Evolutionary conservation across 2,797 vertebrate species (phyloP), one percentile per base, ranked within the genome.

Genomic region (Psittacula derbiana): DNA sequence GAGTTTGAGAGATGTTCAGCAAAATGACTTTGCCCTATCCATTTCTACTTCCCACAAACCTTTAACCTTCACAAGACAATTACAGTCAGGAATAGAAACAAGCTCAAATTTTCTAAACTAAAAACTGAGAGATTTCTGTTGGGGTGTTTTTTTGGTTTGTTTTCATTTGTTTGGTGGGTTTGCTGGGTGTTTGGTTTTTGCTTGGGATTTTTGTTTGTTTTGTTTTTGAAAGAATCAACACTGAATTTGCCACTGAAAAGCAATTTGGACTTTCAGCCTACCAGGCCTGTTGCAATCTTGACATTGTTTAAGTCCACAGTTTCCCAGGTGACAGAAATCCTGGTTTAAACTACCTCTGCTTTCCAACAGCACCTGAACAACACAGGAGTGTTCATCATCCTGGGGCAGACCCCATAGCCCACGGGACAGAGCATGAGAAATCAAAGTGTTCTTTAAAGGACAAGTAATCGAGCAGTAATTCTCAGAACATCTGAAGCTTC

Each of bases 71-170:
- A 67, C 24, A 84, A 46, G 23, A 78, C 12, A 47, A 33, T n/a
- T 33, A 38, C 31, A 31, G n/a, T 57, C 30, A 49, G 17, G 16
- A 12, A 14, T 38, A 14, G 25, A 41, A 14, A 4, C 8, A 25
- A 36, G 2, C 1, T 1, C 7, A 40, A 5, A 8, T 62, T 8
- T 52, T 57, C 30, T 79, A 62, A 73, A 84, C 8, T 40, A 21
- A 78, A 57, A 78, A 50, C 14, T 0, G 19, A 41, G n/a, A 52
- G 2, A 0, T 20, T 62, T 73, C 71, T 70, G 17, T 76, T 14
- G 21, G 4, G 7, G 2, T 21, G 5, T 0, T 4, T 55, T 28
- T 75, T 7, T 1, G 4, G 7, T 6, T 12, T 30, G 3, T 6
- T 53, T 80, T 58, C 23, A 6, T 36, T 57, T 55, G 31, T n/a